A percentile compares a stretch with the other conserved stretches of the same genome.
Conservation (phyloP, 1,140 invertebrate species). For the Neodiprion lecontei region DNA sequence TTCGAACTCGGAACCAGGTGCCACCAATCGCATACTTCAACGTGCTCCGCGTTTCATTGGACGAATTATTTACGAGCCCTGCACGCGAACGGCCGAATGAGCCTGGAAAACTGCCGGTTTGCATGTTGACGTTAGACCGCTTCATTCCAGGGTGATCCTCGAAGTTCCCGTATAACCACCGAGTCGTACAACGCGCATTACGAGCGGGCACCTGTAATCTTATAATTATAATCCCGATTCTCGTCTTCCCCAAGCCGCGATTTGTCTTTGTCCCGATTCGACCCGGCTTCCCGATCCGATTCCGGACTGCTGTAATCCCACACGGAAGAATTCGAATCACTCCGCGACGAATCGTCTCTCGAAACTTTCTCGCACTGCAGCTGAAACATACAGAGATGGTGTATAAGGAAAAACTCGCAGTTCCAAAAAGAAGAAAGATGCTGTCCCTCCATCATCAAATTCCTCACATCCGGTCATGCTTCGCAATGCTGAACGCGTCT, state of each 20-base stretch:
- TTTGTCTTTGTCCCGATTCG: background rate
- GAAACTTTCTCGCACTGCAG: too few species aligned
- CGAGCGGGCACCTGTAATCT: background rate
- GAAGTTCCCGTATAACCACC: background rate
- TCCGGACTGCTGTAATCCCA: too few species aligned
- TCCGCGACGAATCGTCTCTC: too few species aligned
- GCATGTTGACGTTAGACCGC: constrained; percentile 6
- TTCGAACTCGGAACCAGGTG: constrained; percentile 1
- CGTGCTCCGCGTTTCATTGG: background rate
- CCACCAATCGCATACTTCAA: constrained; percentile 5
- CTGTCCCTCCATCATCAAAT: too few species aligned
- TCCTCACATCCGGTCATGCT: too few species aligned
- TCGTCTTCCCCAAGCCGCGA: background rate
- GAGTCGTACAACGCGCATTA: background rate
- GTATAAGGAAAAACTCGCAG: too few species aligned
- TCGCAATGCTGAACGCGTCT: too few species aligned
- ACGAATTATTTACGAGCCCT: background rate
- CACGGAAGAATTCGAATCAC: too few species aligned
- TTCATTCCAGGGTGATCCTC: background rate
- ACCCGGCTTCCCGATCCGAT: too few species aligned
- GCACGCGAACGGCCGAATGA: background rate
- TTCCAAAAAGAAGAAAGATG: too few species aligned
- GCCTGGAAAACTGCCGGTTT: background rate
- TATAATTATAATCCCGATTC: background rate
- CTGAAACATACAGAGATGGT: too few species aligned